Evolutionary conservation across 92 coral and sea anemone species (phyloP).

Genomic region (Parazoanthus swiftii): DNA sequence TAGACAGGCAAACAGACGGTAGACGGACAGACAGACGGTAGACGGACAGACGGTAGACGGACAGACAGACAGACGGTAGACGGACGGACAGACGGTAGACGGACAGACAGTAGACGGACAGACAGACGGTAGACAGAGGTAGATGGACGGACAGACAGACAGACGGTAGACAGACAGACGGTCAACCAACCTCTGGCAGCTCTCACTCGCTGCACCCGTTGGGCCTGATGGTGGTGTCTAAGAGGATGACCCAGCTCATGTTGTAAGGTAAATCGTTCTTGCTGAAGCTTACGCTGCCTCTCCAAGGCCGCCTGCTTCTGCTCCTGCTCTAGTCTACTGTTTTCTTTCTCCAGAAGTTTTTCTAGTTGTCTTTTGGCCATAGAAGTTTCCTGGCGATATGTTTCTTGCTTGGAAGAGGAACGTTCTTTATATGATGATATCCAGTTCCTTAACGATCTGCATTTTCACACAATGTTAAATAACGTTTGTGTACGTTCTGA

Average conservation of each 20-base stretch:
- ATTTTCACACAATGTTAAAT: not conserved
- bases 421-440: slow-evolving; percentile 48
- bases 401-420: slow-evolving; percentile 32
- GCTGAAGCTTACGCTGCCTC: slow-evolving; percentile 79
- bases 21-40: not conserved
- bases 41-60: no score
- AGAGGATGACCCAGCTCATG: slow-evolving; percentile 89
- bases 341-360: slow-evolving; percentile 77
- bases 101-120: not conserved
- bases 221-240: slow-evolving; percentile 68
- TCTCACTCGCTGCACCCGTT: slow-evolving; percentile 44
- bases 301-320: slow-evolving; percentile 82
- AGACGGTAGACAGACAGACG: not conserved
- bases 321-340: slow-evolving; percentile 71
- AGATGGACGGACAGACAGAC: not conserved
- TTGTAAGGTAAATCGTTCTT: slow-evolving; percentile 74
- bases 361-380: slow-evolving; percentile 71
- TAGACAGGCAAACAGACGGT: not conserved
- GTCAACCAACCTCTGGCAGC: slow-evolving; percentile 58
- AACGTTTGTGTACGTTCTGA: not conserved
- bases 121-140: not conserved
- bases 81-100: no score
- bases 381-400: slow-evolving; percentile 27
- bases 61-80: not conserved
- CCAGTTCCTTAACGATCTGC: slow-evolving; percentile 67